Evolutionary conservation across 2,113 vertebrate species (phyloP).

Genomic region (Sinocyclocheilus maitianheensis): DNA sequence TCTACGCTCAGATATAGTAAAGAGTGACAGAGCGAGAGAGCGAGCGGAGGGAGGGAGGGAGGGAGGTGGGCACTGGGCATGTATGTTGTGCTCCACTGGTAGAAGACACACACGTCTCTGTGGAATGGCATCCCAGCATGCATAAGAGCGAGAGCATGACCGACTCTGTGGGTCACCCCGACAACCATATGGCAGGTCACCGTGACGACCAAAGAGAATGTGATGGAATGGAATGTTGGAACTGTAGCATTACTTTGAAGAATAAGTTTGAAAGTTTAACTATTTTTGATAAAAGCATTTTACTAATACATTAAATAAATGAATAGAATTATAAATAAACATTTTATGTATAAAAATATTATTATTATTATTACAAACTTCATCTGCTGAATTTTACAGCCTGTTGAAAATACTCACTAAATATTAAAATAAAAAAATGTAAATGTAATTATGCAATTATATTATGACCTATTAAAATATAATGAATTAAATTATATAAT

Average conservation of each 20-base stretch:
- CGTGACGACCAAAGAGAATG: constrained; percentile 26
- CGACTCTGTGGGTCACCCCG: not conserved
- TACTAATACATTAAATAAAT: not conserved
- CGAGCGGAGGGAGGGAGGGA: constrained; percentile 50
- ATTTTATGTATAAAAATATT: too few relatives aligned
- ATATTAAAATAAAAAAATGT: too few relatives aligned
- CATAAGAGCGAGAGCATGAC: constrained; percentile 43
- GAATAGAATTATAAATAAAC: too few relatives aligned
- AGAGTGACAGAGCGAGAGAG: constrained; percentile 45
- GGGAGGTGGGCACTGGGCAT: constrained; percentile 51
- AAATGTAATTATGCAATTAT: too few relatives aligned
- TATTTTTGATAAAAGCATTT: not conserved
- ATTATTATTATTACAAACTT: too few relatives aligned
- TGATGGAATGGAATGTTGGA: constrained; percentile 20
- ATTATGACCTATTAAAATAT: too few relatives aligned
- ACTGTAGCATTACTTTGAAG: not conserved
- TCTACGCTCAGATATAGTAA: constrained; percentile 62
- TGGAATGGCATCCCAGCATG: constrained; percentile 61
- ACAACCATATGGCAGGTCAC: constrained; percentile 35
- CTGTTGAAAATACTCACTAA: too few relatives aligned
- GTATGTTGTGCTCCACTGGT: constrained; percentile 55
- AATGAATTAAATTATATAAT: too few relatives aligned
- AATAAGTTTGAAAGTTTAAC: not conserved
- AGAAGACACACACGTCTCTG: constrained; percentile 62
- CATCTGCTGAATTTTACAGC: too few relatives aligned